Conservation (phyloP, 2,113 vertebrate genomes). For the Petaurus breviceps region DNA sequence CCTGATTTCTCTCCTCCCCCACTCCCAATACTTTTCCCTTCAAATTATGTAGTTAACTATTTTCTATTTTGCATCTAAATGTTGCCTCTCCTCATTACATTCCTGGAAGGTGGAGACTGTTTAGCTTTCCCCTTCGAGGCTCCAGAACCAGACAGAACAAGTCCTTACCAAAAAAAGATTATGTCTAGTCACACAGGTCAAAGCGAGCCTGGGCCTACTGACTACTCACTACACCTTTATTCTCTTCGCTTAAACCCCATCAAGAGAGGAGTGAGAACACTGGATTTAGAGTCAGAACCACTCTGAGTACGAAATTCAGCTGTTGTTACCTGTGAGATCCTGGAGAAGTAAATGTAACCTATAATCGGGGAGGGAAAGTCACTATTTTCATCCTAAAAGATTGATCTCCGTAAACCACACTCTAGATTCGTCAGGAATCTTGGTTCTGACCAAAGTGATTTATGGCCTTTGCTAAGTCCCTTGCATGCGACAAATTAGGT, state of each 20-base stretch:
- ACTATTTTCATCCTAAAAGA: background rate
- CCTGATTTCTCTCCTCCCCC: background rate
- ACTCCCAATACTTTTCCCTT: background rate
- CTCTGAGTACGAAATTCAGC: background rate
- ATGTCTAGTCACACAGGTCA: background rate
- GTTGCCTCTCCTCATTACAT: background rate
- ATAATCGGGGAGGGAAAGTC: too few relatives aligned
- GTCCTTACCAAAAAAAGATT: background rate
- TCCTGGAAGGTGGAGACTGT: too few relatives aligned
- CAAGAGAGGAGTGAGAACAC: background rate
- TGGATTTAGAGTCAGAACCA: background rate
- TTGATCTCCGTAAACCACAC: background rate
- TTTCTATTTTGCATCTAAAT: background rate
- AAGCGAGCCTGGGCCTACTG: too few relatives aligned
- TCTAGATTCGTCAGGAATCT: background rate
- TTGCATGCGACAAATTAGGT: background rate
- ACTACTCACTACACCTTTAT: background rate
- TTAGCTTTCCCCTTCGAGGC: background rate
- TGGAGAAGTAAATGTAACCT: background rate
- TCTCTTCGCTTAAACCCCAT: background rate
- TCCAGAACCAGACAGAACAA: background rate
- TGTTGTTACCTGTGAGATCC: background rate
- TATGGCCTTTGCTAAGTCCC: background rate
- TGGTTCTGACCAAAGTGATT: background rate
- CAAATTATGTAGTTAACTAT: background rate